A percentile compares a stretch with the other conserved stretches of the same genome.
Evolutionary conservation across 2,113 vertebrate genomes (phyloP).

Genomic region (Varanus komodoensis): DNA sequence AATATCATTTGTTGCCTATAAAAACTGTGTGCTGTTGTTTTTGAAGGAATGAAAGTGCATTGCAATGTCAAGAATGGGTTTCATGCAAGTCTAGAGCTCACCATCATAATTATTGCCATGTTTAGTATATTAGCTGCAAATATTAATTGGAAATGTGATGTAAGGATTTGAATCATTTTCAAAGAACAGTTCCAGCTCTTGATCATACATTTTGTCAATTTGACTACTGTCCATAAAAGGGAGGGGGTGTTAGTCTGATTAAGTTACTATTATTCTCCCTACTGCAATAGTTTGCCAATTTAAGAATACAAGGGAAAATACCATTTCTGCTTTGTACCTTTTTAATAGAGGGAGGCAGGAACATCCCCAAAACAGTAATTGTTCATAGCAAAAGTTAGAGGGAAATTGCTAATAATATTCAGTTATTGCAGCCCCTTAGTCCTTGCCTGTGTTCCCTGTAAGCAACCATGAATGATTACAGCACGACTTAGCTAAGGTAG

Average conservation of each 20-base stretch:
- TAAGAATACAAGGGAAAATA: constrained; percentile 77
- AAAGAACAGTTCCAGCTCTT: constrained; percentile 62
- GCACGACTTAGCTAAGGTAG: constrained; percentile 83
- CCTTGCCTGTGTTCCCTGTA: constrained; percentile 76
- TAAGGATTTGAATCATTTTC: constrained; percentile 67
- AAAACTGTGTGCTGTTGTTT: not conserved
- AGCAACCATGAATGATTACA: constrained; percentile 87
- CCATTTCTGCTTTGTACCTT: constrained; percentile 74
- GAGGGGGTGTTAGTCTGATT: constrained; percentile 71
- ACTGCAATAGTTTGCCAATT: constrained; percentile 73
- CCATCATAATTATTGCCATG: constrained; percentile 68
- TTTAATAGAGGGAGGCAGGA: constrained; percentile 79
- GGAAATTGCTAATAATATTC: constrained; percentile 82
- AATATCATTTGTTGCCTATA: not conserved
- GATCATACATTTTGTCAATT: constrained; percentile 71
- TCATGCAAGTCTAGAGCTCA: constrained; percentile 67
- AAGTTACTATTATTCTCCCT: constrained; percentile 74
- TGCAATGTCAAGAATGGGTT: constrained; percentile 56
- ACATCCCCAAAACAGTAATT: constrained; percentile 78
- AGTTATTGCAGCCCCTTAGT: constrained; percentile 73
- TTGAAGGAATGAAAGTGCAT: constrained; percentile 49
- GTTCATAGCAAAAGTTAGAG: constrained; percentile 78
- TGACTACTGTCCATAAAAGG: constrained; percentile 70
- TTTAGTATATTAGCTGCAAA: constrained; percentile 75
- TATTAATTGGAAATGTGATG: constrained; percentile 64